Percentiles rank a stretch among this genome's conserved stretches.
phyloP scores from a whole-genome alignment of 2,113 vertebrate genomes.

The Anser cygnoides region DNA sequence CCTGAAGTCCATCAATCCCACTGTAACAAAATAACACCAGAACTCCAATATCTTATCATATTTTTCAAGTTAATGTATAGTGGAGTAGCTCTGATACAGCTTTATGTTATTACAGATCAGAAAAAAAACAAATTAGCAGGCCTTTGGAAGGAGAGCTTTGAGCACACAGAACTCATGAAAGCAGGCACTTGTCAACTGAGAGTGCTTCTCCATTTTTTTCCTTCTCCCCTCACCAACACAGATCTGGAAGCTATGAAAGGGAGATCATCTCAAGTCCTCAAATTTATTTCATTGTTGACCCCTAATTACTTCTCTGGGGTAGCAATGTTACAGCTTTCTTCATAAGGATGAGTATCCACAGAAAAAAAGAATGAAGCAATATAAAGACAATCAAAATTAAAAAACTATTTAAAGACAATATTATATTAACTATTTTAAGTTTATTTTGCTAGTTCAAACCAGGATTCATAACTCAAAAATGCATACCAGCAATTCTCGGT shows the following conservation, averaged over 20 bases:
- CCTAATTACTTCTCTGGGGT: neutral
- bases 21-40: neutral
- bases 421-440: neutral
- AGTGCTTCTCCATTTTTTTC: neutral
- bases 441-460: neutral
- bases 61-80: neutral
- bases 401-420: neutral
- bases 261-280: neutral
- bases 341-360: neutral
- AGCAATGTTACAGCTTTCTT: neutral
- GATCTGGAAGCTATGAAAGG: neutral
- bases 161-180: neutral
- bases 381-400: neutral
- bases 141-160: neutral
- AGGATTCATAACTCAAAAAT: neutral
- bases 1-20: neutral
- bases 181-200: neutral
- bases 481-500: neutral
- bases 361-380: neutral
- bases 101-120: neutral
- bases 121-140: fast-evolving
- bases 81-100: fast-evolving
- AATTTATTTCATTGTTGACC: neutral
- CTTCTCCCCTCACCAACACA: neutral
- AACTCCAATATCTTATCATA: neutral